A percentile compares a stretch with the other conserved stretches of the same genome.
Conservation (phyloP, 1,140 invertebrate genomes). For the Cydia strobilella region DNA sequence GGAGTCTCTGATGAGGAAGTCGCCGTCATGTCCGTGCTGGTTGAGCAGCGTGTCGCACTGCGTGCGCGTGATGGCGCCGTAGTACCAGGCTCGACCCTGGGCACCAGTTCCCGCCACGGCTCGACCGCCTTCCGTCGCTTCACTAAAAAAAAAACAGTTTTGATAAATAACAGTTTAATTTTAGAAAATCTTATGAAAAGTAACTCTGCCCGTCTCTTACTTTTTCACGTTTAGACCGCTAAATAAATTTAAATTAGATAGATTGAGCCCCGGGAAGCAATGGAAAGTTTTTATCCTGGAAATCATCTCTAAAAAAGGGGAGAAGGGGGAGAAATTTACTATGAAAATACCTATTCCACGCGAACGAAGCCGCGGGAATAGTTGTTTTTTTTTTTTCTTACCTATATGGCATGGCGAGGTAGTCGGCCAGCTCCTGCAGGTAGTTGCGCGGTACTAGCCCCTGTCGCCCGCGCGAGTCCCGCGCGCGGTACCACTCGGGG, state of each 20-base stretch:
- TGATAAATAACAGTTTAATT: too few species aligned
- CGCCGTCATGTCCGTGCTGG: slow-evolving; percentile 96
- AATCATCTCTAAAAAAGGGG: too few species aligned
- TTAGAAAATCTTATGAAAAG: too few species aligned
- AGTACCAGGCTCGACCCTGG: slow-evolving; percentile 96
- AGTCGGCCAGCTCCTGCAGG: slow-evolving; percentile 94
- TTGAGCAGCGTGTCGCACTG: slow-evolving; percentile 97
- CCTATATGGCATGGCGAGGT: slow-evolving; percentile 90
- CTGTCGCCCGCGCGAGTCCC: slow-evolving; percentile 94
- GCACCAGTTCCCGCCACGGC: slow-evolving; percentile 46
- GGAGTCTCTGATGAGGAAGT: slow-evolving; percentile 98
- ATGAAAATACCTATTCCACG: too few species aligned
- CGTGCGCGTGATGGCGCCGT: slow-evolving; percentile 95
- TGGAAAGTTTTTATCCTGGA: too few species aligned
- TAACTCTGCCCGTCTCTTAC: too few species aligned
- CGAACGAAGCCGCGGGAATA: too few species aligned
- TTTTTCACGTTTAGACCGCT: too few species aligned
- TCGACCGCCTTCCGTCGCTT: slow-evolving; percentile 41
- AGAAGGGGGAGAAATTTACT: too few species aligned
- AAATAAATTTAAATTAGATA: too few species aligned
- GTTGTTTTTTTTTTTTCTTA: too few species aligned
- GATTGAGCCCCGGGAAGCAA: too few species aligned
- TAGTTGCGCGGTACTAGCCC: slow-evolving; percentile 98
- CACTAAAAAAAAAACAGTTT: slow-evolving; percentile 24
- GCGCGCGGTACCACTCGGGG: slow-evolving; percentile 98